A percentile compares a stretch with the other conserved stretches of the same genome.
These are phyloP conservation scores for Microctenopoma steveboyesi DNA, from an alignment of 2,797 vertebrate genomes.

Conservation along the genomic window DNA sequence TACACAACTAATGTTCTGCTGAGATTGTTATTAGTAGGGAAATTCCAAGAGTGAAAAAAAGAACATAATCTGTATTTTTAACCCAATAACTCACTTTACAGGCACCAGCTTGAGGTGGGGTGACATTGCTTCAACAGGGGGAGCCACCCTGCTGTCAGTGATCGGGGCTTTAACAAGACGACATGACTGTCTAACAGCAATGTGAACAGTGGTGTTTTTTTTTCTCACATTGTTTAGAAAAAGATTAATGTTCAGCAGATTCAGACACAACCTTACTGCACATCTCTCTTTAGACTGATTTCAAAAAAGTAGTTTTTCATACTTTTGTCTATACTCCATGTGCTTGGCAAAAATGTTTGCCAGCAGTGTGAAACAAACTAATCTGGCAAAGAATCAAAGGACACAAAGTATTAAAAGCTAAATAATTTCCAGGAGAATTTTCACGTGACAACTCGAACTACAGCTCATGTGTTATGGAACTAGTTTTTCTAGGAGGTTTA, in stretches of 20 bases:
- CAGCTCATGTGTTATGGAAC: not conserved
- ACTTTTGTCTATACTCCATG: slow-evolving; percentile 1
- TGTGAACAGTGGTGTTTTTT: not conserved
- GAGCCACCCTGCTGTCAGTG: slow-evolving; percentile 49
- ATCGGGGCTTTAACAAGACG: slow-evolving; percentile 50
- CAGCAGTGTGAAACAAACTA: slow-evolving; percentile 16
- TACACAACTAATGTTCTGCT: not conserved
- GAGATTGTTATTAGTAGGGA: slow-evolving; percentile 5
- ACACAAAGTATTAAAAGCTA: not conserved
- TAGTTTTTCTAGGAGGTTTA: slow-evolving; percentile 11
- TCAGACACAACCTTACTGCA: slow-evolving; percentile 12
- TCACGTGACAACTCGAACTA: slow-evolving; percentile 4
- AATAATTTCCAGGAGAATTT: slow-evolving; percentile 1
- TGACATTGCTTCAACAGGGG: slow-evolving; percentile 50
- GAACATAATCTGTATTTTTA: slow-evolving; percentile 7
- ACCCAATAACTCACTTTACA: slow-evolving; percentile 16
- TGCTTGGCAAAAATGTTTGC: not conserved
- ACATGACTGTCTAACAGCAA: slow-evolving; percentile 52
- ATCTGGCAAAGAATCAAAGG: slow-evolving; percentile 1
- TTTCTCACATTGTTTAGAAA: slow-evolving; percentile 9
- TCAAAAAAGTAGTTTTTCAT: slow-evolving; percentile 9
- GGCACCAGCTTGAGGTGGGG: slow-evolving; percentile 28
- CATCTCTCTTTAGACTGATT: not conserved
- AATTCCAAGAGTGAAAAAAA: not conserved
- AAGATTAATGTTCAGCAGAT: slow-evolving; percentile 39